These are phyloP conservation scores for Galeopsomyia nigrocyanea DNA, from an alignment of 2,888 invertebrate genomes.

Conservation along the genomic window DNA sequence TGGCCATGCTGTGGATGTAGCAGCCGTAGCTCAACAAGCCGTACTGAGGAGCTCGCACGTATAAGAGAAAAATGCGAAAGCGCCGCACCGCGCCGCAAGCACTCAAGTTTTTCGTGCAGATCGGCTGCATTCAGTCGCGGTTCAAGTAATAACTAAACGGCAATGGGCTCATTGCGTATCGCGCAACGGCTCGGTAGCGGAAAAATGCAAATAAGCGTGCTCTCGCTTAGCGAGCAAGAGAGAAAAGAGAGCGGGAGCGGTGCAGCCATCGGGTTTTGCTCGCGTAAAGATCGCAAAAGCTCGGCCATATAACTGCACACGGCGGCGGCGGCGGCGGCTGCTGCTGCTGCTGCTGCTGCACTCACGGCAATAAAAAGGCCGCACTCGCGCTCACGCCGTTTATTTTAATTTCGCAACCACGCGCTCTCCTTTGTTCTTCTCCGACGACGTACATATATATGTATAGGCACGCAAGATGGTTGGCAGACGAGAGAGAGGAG, in stretches of 20 bases:
- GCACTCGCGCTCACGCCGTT: constrained; percentile 61
- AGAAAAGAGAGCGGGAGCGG: too few species aligned
- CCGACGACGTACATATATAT: constrained; percentile 39
- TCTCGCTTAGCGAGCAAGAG: constrained; percentile 9
- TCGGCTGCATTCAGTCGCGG: constrained; percentile 13
- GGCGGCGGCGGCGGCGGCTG: too few species aligned
- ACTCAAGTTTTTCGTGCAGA: constrained; percentile 27
- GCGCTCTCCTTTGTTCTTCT: constrained; percentile 60
- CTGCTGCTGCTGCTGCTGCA: too few species aligned
- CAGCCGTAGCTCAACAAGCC: too few species aligned
- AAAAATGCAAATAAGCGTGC: constrained; percentile 43
- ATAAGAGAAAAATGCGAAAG: not conserved
- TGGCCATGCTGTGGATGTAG: too few species aligned
- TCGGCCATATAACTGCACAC: constrained; percentile 42
- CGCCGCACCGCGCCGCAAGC: not conserved
- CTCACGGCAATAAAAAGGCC: constrained; percentile 44
- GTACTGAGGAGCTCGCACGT: too few species aligned
- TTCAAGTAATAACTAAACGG: constrained; percentile 25
- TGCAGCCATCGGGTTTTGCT: constrained; percentile 47
- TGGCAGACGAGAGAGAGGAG: not conserved
- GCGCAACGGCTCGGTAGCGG: constrained; percentile 34
- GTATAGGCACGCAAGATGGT: not conserved
- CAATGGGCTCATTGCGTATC: constrained; percentile 11
- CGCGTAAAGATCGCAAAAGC: constrained; percentile 45
- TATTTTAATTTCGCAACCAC: constrained; percentile 65